Percentiles rank a stretch among this genome's conserved stretches.
Evolutionary conservation across 1,140 invertebrate species (phyloP).

Genomic region (Hylaeus anthracinus): DNA sequence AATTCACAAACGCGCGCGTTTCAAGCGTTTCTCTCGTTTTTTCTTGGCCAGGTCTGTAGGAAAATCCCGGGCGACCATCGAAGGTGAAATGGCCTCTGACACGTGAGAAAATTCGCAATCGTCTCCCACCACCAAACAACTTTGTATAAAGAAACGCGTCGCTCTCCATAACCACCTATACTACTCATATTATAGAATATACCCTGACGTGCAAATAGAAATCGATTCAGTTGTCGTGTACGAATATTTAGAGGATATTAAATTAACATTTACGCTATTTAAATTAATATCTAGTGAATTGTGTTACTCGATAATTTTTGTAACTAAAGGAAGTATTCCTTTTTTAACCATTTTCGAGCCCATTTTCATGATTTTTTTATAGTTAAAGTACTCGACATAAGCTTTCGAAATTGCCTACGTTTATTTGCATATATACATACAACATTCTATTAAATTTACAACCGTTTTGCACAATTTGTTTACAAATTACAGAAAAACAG

Average conservation of each 20-base stretch:
- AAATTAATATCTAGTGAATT: too few relatives aligned
- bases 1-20: not conserved
- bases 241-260: not conserved
- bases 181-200: not conserved
- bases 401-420: too few relatives aligned
- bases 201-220: not conserved
- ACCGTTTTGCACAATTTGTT: too few relatives aligned
- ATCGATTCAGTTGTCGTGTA: not conserved
- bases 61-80: slow-evolving; percentile 18
- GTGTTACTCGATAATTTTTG: too few relatives aligned
- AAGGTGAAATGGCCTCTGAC: slow-evolving; percentile 17
- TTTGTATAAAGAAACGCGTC: not conserved
- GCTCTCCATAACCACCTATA: not conserved
- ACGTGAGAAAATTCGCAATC: slow-evolving; percentile 15
- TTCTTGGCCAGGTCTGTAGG: not conserved
- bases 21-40: slow-evolving; percentile 1
- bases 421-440: too few relatives aligned
- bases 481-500: too few relatives aligned
- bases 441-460: too few relatives aligned
- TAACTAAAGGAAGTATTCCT: too few relatives aligned
- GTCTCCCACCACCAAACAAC: not conserved
- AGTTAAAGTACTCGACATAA: too few relatives aligned
- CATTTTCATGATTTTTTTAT: too few relatives aligned
- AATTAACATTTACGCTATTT: not conserved
- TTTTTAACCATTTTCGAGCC: too few relatives aligned